These are phyloP conservation scores for Tupaia tana DNA, from an alignment of 2,113 vertebrate species.

Conservation along the genomic window DNA sequence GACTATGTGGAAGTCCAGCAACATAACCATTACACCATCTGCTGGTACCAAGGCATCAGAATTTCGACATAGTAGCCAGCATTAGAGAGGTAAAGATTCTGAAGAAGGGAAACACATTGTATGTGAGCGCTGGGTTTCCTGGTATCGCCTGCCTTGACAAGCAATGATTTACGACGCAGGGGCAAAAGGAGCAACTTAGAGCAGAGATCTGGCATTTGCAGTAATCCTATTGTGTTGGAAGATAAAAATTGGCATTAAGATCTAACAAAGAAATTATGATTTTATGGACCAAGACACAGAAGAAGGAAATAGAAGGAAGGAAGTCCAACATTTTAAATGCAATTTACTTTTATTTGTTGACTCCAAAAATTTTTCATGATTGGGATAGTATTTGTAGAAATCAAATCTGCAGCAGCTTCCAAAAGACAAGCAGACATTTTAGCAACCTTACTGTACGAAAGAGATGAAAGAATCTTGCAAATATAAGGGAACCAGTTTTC, in stretches of 20 bases:
- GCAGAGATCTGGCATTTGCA: not conserved
- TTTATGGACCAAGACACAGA: not conserved
- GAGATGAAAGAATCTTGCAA: not conserved
- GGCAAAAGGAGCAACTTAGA: not conserved
- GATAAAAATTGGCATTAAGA: not conserved
- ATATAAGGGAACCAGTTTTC: not conserved
- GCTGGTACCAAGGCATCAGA: not conserved
- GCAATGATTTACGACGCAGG: not conserved
- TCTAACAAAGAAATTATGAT: not conserved
- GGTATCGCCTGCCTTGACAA: not conserved
- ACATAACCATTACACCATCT: no score
- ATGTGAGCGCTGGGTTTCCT: not conserved
- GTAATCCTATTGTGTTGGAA: not conserved
- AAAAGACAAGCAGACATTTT: not conserved
- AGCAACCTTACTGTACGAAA: not conserved
- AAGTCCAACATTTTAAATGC: not conserved
- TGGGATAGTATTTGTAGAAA: not conserved
- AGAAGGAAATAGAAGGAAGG: not conserved
- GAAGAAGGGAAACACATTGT: not conserved
- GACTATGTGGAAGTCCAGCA: no score
- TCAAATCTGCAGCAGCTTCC: not conserved
- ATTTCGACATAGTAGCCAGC: not conserved
- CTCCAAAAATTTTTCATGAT: not conserved
- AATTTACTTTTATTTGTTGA: constrained; percentile 4
- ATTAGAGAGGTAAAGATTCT: not conserved